These are phyloP conservation scores for Hippocampus abdominalis DNA, from an alignment of 2,113 vertebrate species.

Conservation along the genomic window DNA sequence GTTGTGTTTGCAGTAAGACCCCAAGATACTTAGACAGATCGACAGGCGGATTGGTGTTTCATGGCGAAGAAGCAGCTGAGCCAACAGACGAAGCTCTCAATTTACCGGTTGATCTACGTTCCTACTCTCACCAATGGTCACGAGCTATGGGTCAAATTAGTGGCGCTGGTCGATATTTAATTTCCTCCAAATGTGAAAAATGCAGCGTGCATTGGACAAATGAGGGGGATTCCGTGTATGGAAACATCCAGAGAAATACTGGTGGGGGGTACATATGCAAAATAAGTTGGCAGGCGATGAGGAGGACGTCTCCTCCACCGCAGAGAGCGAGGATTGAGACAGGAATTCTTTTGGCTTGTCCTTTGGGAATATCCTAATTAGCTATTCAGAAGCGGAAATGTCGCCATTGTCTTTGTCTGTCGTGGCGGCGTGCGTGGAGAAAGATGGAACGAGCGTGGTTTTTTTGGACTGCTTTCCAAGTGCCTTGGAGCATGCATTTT, in stretches of 20 bases:
- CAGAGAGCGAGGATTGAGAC: constrained; percentile 10
- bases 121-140: no score
- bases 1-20: no score
- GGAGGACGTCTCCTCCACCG: neutral
- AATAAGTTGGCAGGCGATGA: constrained; percentile 9
- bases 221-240: constrained; percentile 7
- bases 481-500: constrained; percentile 82
- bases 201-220: no score
- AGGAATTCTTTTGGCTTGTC: constrained; percentile 1
- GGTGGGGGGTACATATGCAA: neutral
- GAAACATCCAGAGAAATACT: constrained; percentile 8
- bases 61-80: no score
- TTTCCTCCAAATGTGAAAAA: no score
- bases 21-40: no score
- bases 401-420: neutral
- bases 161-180: no score
- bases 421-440: neutral
- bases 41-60: no score
- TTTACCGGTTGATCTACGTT: no score
- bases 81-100: no score
- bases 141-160: no score
- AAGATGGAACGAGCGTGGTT: constrained; percentile 47
- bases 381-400: neutral
- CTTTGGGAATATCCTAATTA: constrained; percentile 18
- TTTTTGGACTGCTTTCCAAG: constrained; percentile 82